Base-by-base conservation (phyloP, 2,888 invertebrate species). In the Galeopsomyia nigrocyanea region DNA sequence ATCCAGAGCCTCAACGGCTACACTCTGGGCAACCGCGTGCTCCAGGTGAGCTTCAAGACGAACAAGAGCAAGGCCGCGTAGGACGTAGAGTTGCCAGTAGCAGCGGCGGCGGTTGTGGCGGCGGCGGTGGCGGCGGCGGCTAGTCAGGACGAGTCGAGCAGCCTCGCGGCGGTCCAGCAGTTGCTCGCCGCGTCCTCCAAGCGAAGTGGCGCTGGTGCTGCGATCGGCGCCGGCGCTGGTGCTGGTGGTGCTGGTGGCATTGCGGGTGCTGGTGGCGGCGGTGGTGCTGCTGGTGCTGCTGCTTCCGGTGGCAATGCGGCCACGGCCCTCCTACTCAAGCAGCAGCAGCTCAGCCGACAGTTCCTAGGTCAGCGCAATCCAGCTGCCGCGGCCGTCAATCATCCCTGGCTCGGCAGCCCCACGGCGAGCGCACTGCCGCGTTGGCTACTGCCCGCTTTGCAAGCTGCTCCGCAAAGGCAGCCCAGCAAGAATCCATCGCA, bases 31-130 rank as follows among this genome's bases (percentile, higher is more conserved):
- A 95, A 95, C 89, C 91, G 96, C 80, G 95, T 95, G 81, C 91
- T 96, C 82, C 96, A 96, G 89, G 96, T 96, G 87, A 95, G 95
- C 88, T 95, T 95, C 90, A 95, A 95, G 90, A 95, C 93, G 85
- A 93, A 92, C 88, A 93, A 92, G 88, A 92, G 92, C 88, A 92
- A 92, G 89, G 89, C 90, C 84, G 90, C 90, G 89, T 90, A 90
- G 90, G 88, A 87, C 86, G 87, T 82, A 85, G 86, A 81, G 21
- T 14, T 49, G 53, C 51, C 19, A 19, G 16, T 21, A 46, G 7
- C 50, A 19, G 51, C 46, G 9, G 64, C 68, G 62, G 73, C 75
- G 21, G 76, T 69, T 57, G 75, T 75, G 47, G 75, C 76, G 57
- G 71, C 71, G 39, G 69, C 75, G 58, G 68, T 73, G 62, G 60